phyloP scores from a whole-genome alignment of 1,140 invertebrate genomes.

The Holcopasites calliopsidis region DNA sequence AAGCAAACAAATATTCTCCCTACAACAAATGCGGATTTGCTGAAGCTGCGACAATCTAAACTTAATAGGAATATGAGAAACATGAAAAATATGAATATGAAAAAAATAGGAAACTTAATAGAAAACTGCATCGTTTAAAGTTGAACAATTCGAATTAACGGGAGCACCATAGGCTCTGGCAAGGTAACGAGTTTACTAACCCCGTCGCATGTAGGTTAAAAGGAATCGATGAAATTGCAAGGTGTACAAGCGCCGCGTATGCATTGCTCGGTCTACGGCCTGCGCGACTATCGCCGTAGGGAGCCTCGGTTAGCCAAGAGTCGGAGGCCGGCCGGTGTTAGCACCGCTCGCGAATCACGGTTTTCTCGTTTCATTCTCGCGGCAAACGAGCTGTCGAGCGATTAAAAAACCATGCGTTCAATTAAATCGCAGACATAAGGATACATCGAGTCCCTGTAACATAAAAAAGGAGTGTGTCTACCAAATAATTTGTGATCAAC shows the following conservation, averaged over 20 bases:
- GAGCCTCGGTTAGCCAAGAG: constrained; percentile 33
- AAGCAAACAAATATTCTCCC: no score
- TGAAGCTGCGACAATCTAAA: no score
- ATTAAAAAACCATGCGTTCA: background rate
- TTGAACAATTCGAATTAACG: background rate
- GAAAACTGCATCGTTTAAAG: no score
- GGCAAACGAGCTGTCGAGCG: background rate
- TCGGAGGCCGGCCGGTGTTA: constrained; percentile 30
- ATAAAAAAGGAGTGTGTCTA: no score
- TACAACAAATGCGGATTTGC: no score
- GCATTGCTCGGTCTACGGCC: constrained; percentile 51
- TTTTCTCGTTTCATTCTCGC: constrained; percentile 33
- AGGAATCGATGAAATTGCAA: constrained; percentile 70
- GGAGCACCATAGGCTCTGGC: constrained; percentile 34
- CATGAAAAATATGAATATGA: no score
- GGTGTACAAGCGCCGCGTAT: constrained; percentile 45
- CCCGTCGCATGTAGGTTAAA: constrained; percentile 67
- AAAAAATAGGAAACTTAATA: background rate
- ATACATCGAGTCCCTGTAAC: no score
- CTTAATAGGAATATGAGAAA: no score
- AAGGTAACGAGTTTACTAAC: constrained; percentile 70
- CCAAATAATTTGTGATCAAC: no score
- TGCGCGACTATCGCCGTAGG: constrained; percentile 17
- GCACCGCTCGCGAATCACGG: constrained; percentile 17
- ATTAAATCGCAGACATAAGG: background rate